phyloP scores from a whole-genome alignment of 2,113 vertebrate genomes.

The Myanophis thanlyinensis region DNA sequence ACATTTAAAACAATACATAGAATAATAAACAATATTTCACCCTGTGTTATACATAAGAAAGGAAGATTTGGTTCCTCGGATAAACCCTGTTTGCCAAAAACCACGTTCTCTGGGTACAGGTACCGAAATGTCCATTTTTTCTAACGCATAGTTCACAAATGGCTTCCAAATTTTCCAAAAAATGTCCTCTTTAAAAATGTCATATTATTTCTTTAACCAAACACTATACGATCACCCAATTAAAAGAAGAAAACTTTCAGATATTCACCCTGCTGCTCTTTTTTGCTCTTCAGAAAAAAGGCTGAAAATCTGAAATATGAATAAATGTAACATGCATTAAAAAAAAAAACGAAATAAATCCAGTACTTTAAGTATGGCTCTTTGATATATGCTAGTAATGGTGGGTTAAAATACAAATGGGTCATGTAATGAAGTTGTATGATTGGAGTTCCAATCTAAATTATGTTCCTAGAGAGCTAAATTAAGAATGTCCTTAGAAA shows the following conservation, averaged over 20 bases:
- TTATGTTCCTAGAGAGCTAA: background rate
- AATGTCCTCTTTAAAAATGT: too few relatives aligned
- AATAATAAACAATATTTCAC: too few relatives aligned
- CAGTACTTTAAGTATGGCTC: background rate
- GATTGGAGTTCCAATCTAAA: background rate
- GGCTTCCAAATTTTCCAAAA: too few relatives aligned
- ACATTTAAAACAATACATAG: too few relatives aligned
- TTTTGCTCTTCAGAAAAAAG: background rate
- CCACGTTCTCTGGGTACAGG: too few relatives aligned
- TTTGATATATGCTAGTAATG: background rate
- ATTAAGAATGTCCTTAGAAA: background rate
- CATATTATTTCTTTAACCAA: background rate
- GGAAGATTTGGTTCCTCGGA: too few relatives aligned
- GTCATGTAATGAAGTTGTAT: background rate
- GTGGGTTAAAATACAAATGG: background rate
- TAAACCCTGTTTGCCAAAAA: too few relatives aligned
- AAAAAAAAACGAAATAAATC: background rate
- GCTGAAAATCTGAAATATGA: background rate
- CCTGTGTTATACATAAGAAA: too few relatives aligned
- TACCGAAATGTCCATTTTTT: too few relatives aligned
- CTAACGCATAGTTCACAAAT: too few relatives aligned
- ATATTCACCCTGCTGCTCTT: background rate
- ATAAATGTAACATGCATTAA: background rate
- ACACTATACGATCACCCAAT: background rate
- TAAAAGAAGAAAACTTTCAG: background rate